A percentile compares a stretch with the other conserved stretches of the same genome.
phyloP scores from a whole-genome alignment of 2,113 vertebrate species.

The Sphyrna mokarran region DNA sequence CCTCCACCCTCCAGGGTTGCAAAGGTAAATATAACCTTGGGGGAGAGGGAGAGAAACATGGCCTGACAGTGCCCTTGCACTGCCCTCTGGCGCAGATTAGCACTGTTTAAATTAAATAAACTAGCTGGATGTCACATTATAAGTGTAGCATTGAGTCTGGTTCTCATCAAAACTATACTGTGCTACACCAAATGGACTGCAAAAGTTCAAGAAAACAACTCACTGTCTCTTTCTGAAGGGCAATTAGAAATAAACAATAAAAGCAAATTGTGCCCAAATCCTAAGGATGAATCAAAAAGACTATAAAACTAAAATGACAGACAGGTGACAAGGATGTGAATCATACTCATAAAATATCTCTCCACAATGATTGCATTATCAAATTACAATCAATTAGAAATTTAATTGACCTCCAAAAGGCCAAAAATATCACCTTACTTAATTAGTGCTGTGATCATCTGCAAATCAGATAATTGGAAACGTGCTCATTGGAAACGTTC shows the following conservation, averaged over 20 bases:
- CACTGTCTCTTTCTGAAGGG: no score
- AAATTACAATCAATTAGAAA: constrained; percentile 1
- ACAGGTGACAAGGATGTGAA: not conserved
- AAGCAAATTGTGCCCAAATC: no score
- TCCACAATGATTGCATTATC: not conserved
- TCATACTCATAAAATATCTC: not conserved
- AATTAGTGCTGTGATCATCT: not conserved
- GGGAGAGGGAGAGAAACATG: no score
- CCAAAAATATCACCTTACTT: not conserved
- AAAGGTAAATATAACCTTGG: no score
- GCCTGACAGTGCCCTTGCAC: no score
- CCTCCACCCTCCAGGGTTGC: no score
- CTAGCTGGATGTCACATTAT: not conserved
- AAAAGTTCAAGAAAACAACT: no score
- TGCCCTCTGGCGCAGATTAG: not conserved
- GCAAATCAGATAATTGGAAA: not conserved
- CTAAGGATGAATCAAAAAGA: no score
- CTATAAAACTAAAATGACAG: not conserved
- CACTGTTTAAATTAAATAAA: not conserved
- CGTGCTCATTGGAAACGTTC: not conserved
- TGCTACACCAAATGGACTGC: no score
- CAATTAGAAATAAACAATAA: no score
- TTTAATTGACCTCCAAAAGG: not conserved
- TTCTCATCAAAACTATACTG: not conserved
- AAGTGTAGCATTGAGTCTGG: not conserved